phyloP scores from a whole-genome alignment of 2,797 vertebrate genomes.

The Prionace glauca region DNA sequence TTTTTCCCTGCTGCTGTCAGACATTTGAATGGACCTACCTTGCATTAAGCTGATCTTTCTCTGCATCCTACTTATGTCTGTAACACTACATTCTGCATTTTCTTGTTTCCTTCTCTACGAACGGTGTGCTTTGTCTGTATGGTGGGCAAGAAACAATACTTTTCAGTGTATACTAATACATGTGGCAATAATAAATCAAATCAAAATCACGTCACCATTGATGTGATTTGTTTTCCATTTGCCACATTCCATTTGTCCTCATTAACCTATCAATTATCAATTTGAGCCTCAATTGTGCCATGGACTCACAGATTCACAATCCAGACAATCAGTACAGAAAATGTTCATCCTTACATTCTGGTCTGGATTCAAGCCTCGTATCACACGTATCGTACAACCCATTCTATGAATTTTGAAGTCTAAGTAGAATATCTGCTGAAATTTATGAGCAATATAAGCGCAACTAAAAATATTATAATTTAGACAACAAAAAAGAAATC shows the following conservation, averaged over 20 bases:
- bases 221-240: neutral
- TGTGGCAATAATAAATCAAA: no score
- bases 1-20: no score
- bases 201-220: neutral
- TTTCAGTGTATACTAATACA: no score
- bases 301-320: neutral
- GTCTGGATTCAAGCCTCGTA: neutral
- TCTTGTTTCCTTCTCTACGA: no score
- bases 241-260: neutral
- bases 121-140: no score
- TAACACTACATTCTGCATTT: no score
- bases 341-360: neutral
- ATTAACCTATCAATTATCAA: neutral
- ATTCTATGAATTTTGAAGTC: neutral
- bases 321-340: neutral
- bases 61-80: no score
- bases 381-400: neutral
- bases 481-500: neutral
- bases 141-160: no score
- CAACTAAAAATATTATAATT: neutral
- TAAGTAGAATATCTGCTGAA: neutral
- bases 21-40: no score
- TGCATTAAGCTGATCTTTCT: no score
- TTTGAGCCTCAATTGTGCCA: no score
- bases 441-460: slow-evolving; percentile 1